Evolutionary conservation across 2,888 invertebrate species (phyloP), one percentile per base, ranked within the genome.

Genomic region (Rhingia campestris): DNA sequence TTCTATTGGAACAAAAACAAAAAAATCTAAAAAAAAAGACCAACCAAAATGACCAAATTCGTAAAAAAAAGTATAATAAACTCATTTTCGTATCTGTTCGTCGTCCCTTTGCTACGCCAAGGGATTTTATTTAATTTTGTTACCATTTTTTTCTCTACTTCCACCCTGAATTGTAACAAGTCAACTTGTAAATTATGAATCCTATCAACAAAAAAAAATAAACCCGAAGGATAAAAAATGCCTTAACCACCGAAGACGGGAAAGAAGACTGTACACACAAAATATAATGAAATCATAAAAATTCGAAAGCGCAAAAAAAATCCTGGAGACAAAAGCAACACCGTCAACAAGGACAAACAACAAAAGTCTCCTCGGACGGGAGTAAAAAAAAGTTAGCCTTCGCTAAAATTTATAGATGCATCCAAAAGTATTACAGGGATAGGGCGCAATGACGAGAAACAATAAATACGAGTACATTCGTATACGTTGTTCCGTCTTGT

Each of bases 271-370:
- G 56, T 35, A 54, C 49, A 51, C 37, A 54, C 51, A 66, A 73
- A 82, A 74, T 43, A 69, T 79, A 84, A 84, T 84, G 74, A 84
- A 84, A 84, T 82, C 82, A 77, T 82, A 84, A 84, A 84, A 84
- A 79, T 43, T 69, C 69, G 58, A 69, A 67, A 63, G 43, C 37
- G 35, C 22, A 22, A 72, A 82, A 73, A 73, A 82, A 82, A 69
- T 56, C 10, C 54, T 63, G 77, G 72, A 63, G 67, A 76, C 77
- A 56, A 56, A 74, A 59, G 64, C 73, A 72, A 73, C 56, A 63
- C 54, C 33, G 58, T 63, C 51, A 77, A 63, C 56, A 72, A 76
- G 61, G 76, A 79, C 63, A 73, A 73, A 69, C 51, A 75, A 67
- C 61, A 69, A 63, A 64, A 64, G 49, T 56, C 77, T 61, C 61